Evolutionary conservation across 2,113 vertebrate genomes (phyloP).

Genomic region (Beaufortia kweichowensis): DNA sequence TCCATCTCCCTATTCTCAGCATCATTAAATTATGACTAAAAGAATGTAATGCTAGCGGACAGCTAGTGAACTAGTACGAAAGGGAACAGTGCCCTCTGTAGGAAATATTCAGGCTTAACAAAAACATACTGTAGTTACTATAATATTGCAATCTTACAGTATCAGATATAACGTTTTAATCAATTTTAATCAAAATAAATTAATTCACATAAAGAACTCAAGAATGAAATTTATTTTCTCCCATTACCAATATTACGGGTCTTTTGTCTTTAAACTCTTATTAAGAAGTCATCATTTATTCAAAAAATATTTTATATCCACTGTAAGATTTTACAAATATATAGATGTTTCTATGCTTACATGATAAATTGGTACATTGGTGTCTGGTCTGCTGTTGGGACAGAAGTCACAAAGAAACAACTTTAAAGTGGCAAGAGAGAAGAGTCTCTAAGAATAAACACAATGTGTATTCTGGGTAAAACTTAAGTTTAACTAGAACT

Average conservation of each 20-base stretch:
- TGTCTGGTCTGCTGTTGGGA: constrained; percentile 4
- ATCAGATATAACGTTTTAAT: too few relatives aligned
- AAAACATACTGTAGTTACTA: too few relatives aligned
- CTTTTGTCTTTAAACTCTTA: constrained; percentile 51
- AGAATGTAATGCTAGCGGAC: too few relatives aligned
- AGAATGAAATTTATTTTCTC: background rate
- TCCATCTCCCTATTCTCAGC: background rate
- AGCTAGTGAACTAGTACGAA: background rate
- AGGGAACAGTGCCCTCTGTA: constrained; percentile 34
- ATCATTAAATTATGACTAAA: background rate
- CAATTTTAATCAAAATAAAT: too few relatives aligned
- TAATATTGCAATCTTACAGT: too few relatives aligned
- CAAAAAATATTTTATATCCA: constrained; percentile 59
- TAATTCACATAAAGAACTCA: too few relatives aligned
- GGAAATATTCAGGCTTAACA: background rate
- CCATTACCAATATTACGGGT: constrained; percentile 62
- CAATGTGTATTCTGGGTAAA: too few relatives aligned
- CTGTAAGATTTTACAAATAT: constrained; percentile 69
- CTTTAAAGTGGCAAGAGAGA: background rate
- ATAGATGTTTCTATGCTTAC: constrained; percentile 56
- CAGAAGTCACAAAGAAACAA: constrained; percentile 6
- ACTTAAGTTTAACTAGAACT: too few relatives aligned
- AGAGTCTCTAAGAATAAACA: background rate
- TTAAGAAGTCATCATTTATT: constrained; percentile 55
- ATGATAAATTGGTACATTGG: constrained; percentile 60